A percentile compares a stretch with the other conserved stretches of the same genome.
These are phyloP conservation scores for Nasalis larvatus DNA, from an alignment of 2,113 vertebrate species.

Conservation along the genomic window DNA sequence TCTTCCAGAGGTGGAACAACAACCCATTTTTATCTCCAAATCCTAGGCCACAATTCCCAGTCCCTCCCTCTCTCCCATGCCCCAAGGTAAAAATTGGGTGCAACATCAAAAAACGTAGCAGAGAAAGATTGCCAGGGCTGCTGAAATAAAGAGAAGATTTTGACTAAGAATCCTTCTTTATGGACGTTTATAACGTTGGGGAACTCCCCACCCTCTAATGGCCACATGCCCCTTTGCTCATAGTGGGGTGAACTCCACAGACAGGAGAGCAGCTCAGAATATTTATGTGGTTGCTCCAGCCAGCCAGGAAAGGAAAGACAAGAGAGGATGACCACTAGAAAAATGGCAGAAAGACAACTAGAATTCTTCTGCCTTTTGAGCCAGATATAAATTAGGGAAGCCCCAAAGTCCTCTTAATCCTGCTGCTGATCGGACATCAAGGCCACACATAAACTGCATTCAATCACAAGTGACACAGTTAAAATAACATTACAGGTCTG, in stretches of 20 bases:
- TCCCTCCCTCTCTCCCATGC: not conserved
- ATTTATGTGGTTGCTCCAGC: not conserved
- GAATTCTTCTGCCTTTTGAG: not conserved
- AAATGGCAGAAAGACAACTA: not conserved
- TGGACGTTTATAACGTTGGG: not conserved
- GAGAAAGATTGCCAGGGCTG: not conserved
- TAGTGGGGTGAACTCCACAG: not conserved
- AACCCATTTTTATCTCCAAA: slow-evolving; percentile 18
- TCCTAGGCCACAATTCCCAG: not conserved
- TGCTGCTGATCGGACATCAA: not conserved
- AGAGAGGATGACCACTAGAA: not conserved
- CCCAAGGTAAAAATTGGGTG: not conserved
- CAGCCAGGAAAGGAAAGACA: not conserved
- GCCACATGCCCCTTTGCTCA: not conserved
- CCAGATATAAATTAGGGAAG: slow-evolving; percentile 19
- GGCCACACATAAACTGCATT: slow-evolving; percentile 39
- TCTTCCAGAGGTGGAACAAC: slow-evolving; percentile 5
- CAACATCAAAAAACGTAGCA: not conserved
- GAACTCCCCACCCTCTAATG: not conserved
- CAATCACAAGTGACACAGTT: slow-evolving; percentile 42
- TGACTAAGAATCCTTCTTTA: not conserved
- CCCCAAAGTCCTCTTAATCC: slow-evolving; percentile 8
- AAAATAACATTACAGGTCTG: slow-evolving; percentile 49
- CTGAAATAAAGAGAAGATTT: not conserved
- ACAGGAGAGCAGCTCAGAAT: not conserved